Conservation (phyloP, 2,113 vertebrate species). For the Cynoglossus semilaevis region DNA sequence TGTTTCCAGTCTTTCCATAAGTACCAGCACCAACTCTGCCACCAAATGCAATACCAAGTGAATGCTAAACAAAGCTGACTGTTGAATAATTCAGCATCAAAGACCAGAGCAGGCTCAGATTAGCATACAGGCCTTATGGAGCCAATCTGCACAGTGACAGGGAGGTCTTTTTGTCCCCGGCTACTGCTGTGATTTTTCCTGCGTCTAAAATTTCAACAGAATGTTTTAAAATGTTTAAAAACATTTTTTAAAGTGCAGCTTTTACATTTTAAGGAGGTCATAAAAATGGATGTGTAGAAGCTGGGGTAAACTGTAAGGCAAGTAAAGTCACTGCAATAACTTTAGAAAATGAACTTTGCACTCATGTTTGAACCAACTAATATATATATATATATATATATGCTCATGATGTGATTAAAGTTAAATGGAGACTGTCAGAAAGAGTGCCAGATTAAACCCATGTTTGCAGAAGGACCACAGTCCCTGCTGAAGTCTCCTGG, state of each 20-base stretch:
- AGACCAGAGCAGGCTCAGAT: slow-evolving; percentile 64
- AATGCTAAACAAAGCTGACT: slow-evolving; percentile 79
- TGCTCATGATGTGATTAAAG: too few relatives aligned
- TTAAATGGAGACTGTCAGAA: slow-evolving; percentile 1
- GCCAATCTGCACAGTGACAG: slow-evolving; percentile 68
- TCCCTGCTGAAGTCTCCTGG: slow-evolving; percentile 51
- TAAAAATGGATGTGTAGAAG: too few relatives aligned
- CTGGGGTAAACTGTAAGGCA: too few relatives aligned
- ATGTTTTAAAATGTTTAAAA: too few relatives aligned
- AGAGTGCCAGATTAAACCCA: slow-evolving; percentile 32
- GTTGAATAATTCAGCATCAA: slow-evolving; percentile 76
- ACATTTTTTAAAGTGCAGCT: not conserved
- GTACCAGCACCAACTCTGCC: slow-evolving; percentile 41
- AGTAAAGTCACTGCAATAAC: too few relatives aligned
- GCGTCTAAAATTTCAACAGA: not conserved
- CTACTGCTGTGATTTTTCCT: slow-evolving; percentile 12
- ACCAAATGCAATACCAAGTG: slow-evolving; percentile 70
- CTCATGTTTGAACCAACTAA: too few relatives aligned
- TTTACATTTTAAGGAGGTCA: too few relatives aligned
- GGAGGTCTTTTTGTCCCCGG: slow-evolving; percentile 19
- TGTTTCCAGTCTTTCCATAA: slow-evolving; percentile 35
- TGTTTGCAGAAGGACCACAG: slow-evolving; percentile 23
- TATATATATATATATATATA: too few relatives aligned
- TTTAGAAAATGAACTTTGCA: too few relatives aligned
- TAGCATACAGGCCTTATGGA: slow-evolving; percentile 76